Evolutionary conservation across 2,888 invertebrate genomes (phyloP).

Genomic region (Buathra laborator): DNA sequence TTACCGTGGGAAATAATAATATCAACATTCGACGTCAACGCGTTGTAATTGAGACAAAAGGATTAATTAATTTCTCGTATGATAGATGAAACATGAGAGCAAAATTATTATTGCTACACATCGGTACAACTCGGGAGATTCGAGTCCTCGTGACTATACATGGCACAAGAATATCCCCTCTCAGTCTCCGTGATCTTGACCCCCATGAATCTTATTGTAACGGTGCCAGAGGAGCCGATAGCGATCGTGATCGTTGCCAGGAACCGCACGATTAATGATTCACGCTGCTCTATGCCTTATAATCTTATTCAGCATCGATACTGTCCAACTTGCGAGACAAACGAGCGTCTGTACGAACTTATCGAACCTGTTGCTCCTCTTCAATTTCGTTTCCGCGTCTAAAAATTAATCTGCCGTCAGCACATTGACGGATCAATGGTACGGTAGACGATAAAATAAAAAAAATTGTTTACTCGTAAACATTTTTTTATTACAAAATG

Average conservation of each 20-base stretch:
- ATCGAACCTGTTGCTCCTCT: not conserved
- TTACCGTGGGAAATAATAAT: slow-evolving; percentile 15
- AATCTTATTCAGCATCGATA: slow-evolving; percentile 59
- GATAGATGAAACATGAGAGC: not conserved
- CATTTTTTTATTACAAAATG: too few species aligned
- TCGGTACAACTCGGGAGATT: not conserved
- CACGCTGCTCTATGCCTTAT: slow-evolving; percentile 54
- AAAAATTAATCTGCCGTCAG: not conserved
- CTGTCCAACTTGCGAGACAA: slow-evolving; percentile 32
- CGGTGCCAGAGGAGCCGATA: slow-evolving; percentile 59
- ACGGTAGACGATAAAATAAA: too few species aligned
- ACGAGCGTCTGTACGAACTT: not conserved
- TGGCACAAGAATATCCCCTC: slow-evolving; percentile 32
- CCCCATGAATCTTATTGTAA: slow-evolving; percentile 63
- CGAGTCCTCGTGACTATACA: slow-evolving; percentile 27
- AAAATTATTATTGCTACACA: not conserved
- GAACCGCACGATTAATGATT: slow-evolving; percentile 67
- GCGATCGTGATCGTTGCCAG: slow-evolving; percentile 65
- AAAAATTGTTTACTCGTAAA: too few species aligned
- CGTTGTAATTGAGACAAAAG: not conserved
- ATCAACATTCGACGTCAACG: not conserved
- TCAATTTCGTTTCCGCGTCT: not conserved
- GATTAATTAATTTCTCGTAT: slow-evolving; percentile 10
- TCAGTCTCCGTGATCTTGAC: slow-evolving; percentile 61
- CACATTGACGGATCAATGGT: too few species aligned